Conservation (phyloP, 2,113 vertebrate genomes). For the Catagonus wagneri region DNA sequence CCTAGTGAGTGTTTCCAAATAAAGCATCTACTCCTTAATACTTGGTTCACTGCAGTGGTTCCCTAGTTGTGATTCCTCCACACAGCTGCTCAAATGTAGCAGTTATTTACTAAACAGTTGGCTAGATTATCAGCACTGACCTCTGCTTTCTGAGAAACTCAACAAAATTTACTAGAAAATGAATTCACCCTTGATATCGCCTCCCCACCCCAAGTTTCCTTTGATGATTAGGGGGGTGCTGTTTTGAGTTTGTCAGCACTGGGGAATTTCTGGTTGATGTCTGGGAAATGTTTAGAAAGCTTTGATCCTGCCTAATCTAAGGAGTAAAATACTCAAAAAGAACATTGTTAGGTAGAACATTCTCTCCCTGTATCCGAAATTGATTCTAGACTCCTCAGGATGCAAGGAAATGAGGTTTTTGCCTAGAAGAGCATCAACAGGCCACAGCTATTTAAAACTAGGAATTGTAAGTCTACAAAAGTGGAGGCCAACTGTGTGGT, state of each 20-base stretch:
- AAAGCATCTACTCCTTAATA: background rate
- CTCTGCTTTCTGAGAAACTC: background rate
- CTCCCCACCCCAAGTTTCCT: too few species aligned
- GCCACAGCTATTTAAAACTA: background rate
- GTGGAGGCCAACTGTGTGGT: background rate
- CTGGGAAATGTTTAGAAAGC: slow-evolving; percentile 3
- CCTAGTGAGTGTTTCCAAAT: background rate
- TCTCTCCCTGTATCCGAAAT: background rate
- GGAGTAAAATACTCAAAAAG: background rate
- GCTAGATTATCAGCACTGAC: background rate
- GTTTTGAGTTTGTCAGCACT: background rate
- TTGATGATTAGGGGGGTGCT: background rate
- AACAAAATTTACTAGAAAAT: background rate
- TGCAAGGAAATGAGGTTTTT: background rate
- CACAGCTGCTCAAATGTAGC: background rate
- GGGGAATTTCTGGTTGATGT: background rate
- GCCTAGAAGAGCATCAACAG: background rate
- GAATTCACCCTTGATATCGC: background rate
- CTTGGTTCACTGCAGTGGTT: background rate
- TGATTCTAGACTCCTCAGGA: background rate
- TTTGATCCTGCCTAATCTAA: background rate
- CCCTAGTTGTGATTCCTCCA: background rate
- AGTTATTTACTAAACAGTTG: background rate
- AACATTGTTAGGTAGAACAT: background rate
- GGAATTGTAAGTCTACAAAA: background rate